phyloP scores from a whole-genome alignment of 2,888 invertebrate genomes.

The Emmelina monodactyla region DNA sequence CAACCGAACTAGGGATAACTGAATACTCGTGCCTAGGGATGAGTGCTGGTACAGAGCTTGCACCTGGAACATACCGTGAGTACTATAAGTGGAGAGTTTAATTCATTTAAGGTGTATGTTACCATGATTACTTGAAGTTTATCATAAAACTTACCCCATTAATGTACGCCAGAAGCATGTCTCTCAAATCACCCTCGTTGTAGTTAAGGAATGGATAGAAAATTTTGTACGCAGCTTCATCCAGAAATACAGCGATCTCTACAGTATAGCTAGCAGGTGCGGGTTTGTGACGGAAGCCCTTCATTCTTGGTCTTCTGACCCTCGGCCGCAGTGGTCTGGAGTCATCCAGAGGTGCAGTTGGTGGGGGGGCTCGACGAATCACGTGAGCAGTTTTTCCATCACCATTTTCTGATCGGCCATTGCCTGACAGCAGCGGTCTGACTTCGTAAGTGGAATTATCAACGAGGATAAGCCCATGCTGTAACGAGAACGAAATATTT shows the following conservation, averaged over 20 bases:
- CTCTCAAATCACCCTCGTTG: slow-evolving; percentile 70
- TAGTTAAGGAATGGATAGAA: slow-evolving; percentile 73
- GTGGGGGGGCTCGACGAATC: slow-evolving; percentile 61
- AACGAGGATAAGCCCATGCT: slow-evolving; percentile 74
- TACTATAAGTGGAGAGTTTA: slow-evolving; percentile 3
- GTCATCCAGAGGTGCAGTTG: slow-evolving; percentile 47
- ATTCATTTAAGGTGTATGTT: no score
- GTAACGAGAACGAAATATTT: slow-evolving; percentile 17
- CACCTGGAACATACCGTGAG: slow-evolving; percentile 69
- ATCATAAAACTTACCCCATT: slow-evolving; percentile 73
- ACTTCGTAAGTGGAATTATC: slow-evolving; percentile 75
- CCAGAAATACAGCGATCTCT: slow-evolving; percentile 78
- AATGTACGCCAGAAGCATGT: slow-evolving; percentile 81
- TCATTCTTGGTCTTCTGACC: slow-evolving; percentile 28
- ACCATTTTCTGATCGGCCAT: slow-evolving; percentile 39
- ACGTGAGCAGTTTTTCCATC: slow-evolving; percentile 60
- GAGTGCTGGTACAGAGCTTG: slow-evolving; percentile 83
- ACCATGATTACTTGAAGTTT: no score
- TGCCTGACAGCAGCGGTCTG: slow-evolving; percentile 63
- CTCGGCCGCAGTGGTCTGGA: slow-evolving; percentile 36
- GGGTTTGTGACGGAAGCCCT: slow-evolving; percentile 22
- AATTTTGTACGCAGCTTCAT: slow-evolving; percentile 74
- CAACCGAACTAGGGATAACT: slow-evolving; percentile 73
- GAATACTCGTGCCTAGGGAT: slow-evolving; percentile 71
- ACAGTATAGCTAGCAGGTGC: slow-evolving; percentile 61